Base-by-base conservation (phyloP, 2,113 vertebrate genomes). In the Carassius carassius region DNA sequence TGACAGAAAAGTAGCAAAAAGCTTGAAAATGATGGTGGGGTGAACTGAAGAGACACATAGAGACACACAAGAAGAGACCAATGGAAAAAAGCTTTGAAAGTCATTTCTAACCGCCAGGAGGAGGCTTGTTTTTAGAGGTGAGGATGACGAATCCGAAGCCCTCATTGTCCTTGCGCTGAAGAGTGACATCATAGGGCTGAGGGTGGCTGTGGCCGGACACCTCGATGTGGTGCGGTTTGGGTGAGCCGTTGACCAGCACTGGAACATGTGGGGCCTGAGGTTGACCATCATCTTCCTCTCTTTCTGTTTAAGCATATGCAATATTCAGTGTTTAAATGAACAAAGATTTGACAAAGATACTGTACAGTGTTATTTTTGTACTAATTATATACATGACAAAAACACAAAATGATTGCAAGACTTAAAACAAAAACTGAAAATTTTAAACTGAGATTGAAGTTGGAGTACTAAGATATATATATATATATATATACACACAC, bases 61-160 rank as follows among this genome's bases (percentile, higher is more conserved):
- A 60, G 56, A n/a, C 56, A n/a, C 8, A 21, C 7, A 58, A 58
- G 19, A 2, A 47, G 19, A 65, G 14, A 72, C 44, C 37, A 49
- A 47, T 14, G 32, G 19, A 72, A 49, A n/a, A 37, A 16, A 44
- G 58, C 78, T 47, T 29, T 44, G 19, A 79, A 41, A 78, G 21
- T 7, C 0, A 21, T 70, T 51, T 41, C 96, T 95, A 85, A 99
- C 98, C 98, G 90, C 98, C 97, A 2, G 97, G 97, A 8, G 98
- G 97, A 35, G 97, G 97, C 87, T 97, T 99, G 93, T 92, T 98
- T 92, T 99, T 99, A 0, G 98, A 99, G 13, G 98, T 99, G 85
- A 99, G 97, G 90, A 99, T 99, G 89, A 99, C 97, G 0, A 99
- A 99, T 35, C 98, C 98, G 73, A 99, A 99, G 5, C 98, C 98